Conservation (phyloP, 2,797 vertebrate species). For the Neosilurus mollespiculum region DNA sequence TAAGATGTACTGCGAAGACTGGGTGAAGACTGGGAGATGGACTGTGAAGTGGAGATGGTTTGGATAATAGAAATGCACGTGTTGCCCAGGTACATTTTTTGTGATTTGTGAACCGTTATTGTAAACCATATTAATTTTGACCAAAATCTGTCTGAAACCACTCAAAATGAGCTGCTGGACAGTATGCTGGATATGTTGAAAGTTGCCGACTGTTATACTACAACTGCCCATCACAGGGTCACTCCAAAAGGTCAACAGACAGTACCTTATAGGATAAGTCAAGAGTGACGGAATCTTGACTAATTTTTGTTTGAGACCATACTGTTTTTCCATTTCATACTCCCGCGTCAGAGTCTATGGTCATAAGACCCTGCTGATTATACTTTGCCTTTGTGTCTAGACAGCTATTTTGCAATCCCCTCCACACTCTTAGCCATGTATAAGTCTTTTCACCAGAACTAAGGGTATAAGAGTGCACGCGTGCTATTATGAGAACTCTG, state of each 20-base stretch:
- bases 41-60: background rate
- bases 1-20: background rate
- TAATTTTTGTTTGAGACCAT: background rate
- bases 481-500: slow-evolving; percentile 29
- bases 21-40: background rate
- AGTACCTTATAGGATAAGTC: background rate
- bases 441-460: background rate
- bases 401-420: background rate
- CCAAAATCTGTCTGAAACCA: background rate
- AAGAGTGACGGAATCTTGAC: background rate
- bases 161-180: background rate
- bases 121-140: background rate
- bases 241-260: background rate
- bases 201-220: background rate
- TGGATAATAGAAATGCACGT: background rate
- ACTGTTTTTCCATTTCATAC: background rate
- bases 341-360: no score
- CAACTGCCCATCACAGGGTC: background rate
- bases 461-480: background rate
- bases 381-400: background rate
- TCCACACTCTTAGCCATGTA: background rate
- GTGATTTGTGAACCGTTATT: background rate
- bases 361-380: background rate
- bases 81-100: no score
- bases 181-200: background rate